Evolutionary conservation across 2,797 vertebrate genomes (phyloP).

Genomic region (Coracias cyanogaster): DNA sequence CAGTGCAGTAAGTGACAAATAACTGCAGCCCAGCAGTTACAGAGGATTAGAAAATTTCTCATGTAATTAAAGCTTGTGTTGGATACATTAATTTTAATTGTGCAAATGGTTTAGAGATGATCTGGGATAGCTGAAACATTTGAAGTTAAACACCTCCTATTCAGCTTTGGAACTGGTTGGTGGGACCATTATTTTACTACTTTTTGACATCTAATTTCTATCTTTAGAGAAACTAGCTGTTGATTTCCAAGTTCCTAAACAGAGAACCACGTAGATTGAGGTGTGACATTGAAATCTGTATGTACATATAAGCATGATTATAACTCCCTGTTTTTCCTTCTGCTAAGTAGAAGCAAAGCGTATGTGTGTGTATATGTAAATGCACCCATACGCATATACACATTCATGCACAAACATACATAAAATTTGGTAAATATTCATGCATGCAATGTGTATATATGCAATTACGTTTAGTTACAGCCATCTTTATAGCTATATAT

Average conservation of each 20-base stretch:
- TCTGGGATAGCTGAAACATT: background rate
- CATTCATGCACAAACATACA: background rate
- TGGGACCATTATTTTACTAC: background rate
- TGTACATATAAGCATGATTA: background rate
- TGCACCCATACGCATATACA: background rate
- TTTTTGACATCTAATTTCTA: background rate
- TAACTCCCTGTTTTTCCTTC: background rate
- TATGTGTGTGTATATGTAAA: background rate
- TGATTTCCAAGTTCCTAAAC: background rate
- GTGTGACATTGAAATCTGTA: background rate
- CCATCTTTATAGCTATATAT: background rate
- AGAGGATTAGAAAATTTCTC: background rate
- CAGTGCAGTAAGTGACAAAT: background rate
- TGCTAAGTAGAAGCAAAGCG: background rate
- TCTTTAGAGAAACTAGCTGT: background rate
- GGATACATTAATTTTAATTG: background rate
- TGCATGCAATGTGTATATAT: background rate
- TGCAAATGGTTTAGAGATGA: background rate
- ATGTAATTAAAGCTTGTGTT: background rate
- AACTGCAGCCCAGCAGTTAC: background rate
- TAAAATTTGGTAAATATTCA: background rate
- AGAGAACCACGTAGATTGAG: background rate
- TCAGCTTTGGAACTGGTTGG: background rate
- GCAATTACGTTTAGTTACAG: background rate
- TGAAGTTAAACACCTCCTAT: background rate